Percentiles rank a stretch among this genome's conserved stretches.
Conservation (phyloP, 2,888 invertebrate species). For the Brachyptera putata region DNA sequence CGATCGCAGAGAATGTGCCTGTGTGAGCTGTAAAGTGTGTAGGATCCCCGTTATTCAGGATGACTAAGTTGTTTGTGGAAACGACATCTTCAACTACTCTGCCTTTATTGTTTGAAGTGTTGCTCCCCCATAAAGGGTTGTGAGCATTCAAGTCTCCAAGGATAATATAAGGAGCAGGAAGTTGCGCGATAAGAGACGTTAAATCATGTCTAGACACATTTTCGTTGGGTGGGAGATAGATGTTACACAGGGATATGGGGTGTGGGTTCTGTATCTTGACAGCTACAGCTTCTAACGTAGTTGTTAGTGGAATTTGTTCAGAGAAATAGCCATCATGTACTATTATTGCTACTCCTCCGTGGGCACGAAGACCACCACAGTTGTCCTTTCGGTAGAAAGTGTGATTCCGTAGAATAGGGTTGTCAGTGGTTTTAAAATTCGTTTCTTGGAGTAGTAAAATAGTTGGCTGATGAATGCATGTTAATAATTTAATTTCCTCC, state of each 20-base stretch:
- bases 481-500: not conserved
- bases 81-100: not conserved
- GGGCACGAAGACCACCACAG: not conserved
- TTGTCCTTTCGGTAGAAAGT: not conserved
- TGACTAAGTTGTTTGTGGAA: not conserved
- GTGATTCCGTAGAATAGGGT: not conserved
- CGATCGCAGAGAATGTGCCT: not conserved
- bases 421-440: not conserved
- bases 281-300: slow-evolving; percentile 1
- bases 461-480: not conserved
- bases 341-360: not conserved
- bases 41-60: not conserved
- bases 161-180: too few species aligned
- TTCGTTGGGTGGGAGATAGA: slow-evolving; percentile 5
- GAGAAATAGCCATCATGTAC: not conserved
- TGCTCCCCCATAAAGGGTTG: not conserved
- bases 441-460: not conserved
- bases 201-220: not conserved
- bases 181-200: not conserved
- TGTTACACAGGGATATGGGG: not conserved
- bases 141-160: slow-evolving; percentile 1
- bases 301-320: not conserved
- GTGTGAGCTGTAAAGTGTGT: not conserved
- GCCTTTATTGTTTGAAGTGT: not conserved
- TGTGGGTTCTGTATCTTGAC: too few species aligned